Base-by-base conservation (phyloP, 2,797 vertebrate species). In the Florisuga fusca region DNA sequence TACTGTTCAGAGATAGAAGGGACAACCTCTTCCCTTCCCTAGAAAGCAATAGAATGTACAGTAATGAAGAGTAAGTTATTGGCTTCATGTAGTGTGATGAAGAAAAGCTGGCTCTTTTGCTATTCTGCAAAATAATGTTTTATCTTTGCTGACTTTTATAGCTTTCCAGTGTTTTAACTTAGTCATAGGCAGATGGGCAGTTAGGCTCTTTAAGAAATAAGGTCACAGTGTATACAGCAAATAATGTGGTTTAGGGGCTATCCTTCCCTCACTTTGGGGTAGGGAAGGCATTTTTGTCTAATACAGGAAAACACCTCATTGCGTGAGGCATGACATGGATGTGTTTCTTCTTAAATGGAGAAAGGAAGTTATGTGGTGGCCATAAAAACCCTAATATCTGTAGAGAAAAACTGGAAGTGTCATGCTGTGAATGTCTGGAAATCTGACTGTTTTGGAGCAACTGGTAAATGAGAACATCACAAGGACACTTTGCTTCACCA, bases 21-120 rank as follows among this genome's bases (percentile, higher is more conserved):
- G 72, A 91, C 58, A 53, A 92, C 79, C 53, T 96, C 54, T 78
- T 46, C 18, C n/a, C 63, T 76, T 95, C 91, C 82, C 83, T 91
- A 20, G 89, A 86, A 93, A 91, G 82, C 69, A 90, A n/a, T 26
- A 63, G 82, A 75, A 69, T 0, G 1, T 26, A 18, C 34, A 38
- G 51, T 25, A 85, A 45, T 51, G 58, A 82, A 82, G 55, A 73
- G 20, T 61, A 25, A 87, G 63, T 82, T 75, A 19, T 7, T 85
- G 73, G 15, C 84, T 84, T 36, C 43, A 10, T 45, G 51, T 31
- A 41, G 46, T 15, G 57, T 50, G 76, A 43, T 10, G 78, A 76
- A 68, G 82, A 63, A 93, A 80, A 80, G 55, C 55, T 84, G 58
- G 34, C 31, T 73, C 29, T 67, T 57, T 41, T 57, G 54, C 12